phyloP scores from a whole-genome alignment of 1,140 invertebrate species.

The Antheraea mylitta region DNA sequence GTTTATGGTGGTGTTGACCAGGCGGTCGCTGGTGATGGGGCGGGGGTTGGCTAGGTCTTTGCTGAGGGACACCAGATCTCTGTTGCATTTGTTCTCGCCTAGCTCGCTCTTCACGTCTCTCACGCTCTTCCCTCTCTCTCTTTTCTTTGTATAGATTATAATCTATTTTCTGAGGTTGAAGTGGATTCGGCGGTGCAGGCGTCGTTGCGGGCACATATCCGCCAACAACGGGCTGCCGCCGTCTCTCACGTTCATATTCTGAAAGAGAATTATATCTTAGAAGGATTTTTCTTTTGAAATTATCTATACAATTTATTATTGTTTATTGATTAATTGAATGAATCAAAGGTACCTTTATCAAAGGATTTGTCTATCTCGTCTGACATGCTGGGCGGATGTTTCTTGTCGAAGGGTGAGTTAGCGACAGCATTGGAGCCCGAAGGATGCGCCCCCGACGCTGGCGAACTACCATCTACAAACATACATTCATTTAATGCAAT shows the following conservation, averaged over 20 bases:
- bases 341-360: slow-evolving; percentile 57
- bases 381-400: slow-evolving; percentile 42
- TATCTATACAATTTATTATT: no score
- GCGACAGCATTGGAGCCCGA: slow-evolving; percentile 34
- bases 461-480: slow-evolving; percentile 51
- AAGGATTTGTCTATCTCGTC: slow-evolving; percentile 71
- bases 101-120: slow-evolving; percentile 54
- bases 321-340: neutral
- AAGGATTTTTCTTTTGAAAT: no score
- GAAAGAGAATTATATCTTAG: slow-evolving; percentile 12
- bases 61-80: slow-evolving; percentile 26
- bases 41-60: slow-evolving; percentile 29
- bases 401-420: slow-evolving; percentile 55
- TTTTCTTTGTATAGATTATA: slow-evolving; percentile 71
- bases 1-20: slow-evolving; percentile 46
- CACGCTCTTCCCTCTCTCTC: slow-evolving; percentile 65
- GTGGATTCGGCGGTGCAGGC: slow-evolving; percentile 31
- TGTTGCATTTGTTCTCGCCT: slow-evolving; percentile 43
- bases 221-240: slow-evolving; percentile 55
- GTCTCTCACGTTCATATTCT: slow-evolving; percentile 68
- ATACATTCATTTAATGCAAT: neutral
- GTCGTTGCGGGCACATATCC: slow-evolving; percentile 62
- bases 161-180: slow-evolving; percentile 68
- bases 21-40: slow-evolving; percentile 45
- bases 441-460: slow-evolving; percentile 47